phyloP scores from a whole-genome alignment of 2,797 vertebrate genomes.

The Fistularia tabacaria region DNA sequence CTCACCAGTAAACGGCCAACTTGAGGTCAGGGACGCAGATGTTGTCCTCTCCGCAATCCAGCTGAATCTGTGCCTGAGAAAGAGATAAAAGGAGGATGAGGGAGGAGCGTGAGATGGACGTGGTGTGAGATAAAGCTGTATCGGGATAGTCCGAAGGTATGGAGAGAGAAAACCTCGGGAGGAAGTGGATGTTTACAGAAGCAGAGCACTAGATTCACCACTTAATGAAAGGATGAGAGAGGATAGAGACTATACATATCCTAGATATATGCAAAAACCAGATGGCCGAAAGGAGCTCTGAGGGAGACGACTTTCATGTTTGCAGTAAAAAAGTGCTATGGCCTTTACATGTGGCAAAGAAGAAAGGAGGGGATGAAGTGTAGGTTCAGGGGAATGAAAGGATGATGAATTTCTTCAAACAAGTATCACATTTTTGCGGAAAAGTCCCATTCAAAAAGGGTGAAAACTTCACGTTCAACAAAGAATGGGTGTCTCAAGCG shows the following conservation, averaged over 20 bases:
- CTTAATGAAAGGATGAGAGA: conserved; percentile 54
- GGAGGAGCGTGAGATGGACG: conserved; percentile 8
- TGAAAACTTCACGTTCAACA: conserved; percentile 28
- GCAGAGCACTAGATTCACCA: conserved; percentile 13
- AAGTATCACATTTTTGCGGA: conserved; percentile 34
- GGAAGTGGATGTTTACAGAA: conserved; percentile 58
- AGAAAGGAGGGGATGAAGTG: conserved; percentile 13
- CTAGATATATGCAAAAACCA: conserved; percentile 25
- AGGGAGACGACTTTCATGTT: conserved; percentile 23
- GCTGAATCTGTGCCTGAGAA: conserved; percentile 85
- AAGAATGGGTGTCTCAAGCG: conserved; percentile 1
- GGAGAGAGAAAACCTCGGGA: conserved; percentile 20
- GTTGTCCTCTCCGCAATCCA: conserved; percentile 93
- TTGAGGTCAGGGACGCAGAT: conserved; percentile 93
- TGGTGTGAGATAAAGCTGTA: conserved; percentile 21
- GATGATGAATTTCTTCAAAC: conserved; percentile 28
- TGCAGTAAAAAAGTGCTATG: conserved; percentile 17
- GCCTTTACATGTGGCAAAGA: conserved; percentile 30
- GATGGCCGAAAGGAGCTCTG: conserved; percentile 4
- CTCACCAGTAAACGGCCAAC: conserved; percentile 85
- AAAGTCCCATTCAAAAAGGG: conserved; percentile 23
- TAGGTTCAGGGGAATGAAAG: conserved; percentile 26
- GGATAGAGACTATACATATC: conserved; percentile 26
- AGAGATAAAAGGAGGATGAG: conserved; percentile 23
- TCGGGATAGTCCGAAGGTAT: conserved; percentile 29